A percentile compares a stretch with the other conserved stretches of the same genome.
Conservation (phyloP, 2,888 invertebrate genomes). For the Ophonus ardosiacus region DNA sequence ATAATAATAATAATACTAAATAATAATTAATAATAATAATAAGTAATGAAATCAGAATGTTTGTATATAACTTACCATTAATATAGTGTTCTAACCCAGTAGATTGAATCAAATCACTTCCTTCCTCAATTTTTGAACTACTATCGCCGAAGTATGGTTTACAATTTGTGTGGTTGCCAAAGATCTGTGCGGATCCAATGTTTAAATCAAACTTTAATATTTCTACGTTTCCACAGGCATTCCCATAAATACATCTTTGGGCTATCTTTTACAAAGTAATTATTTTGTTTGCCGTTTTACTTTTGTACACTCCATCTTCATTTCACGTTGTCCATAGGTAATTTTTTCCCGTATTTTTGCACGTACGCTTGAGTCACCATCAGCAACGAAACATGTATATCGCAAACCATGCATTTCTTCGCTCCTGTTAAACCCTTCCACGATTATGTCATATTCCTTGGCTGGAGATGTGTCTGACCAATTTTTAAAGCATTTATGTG, state of each 20-base stretch:
- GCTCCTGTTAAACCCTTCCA: not conserved
- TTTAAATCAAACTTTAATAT: constrained; percentile 1
- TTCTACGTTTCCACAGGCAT: not conserved
- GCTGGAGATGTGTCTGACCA: not conserved
- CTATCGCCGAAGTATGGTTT: not conserved
- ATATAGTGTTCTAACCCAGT: constrained; percentile 18
- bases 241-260: too few relatives aligned
- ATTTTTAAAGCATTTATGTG: not conserved
- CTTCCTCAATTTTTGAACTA: not conserved
- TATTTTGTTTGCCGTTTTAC: not conserved
- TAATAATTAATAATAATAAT: not conserved
- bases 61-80: not conserved
- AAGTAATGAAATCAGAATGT: too few relatives aligned
- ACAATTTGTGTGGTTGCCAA: constrained; percentile 1
- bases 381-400: constrained; percentile 8
- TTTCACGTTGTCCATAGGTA: not conserved
- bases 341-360: constrained; percentile 14
- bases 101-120: not conserved
- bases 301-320: not conserved
- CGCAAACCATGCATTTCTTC: not conserved
- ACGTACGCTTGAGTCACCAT: constrained; percentile 7
- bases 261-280: not conserved
- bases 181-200: not conserved
- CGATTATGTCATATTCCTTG: not conserved
- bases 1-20: not conserved